phyloP scores from a whole-genome alignment of 2,113 vertebrate species.

The Eretmochelys imbricata region DNA sequence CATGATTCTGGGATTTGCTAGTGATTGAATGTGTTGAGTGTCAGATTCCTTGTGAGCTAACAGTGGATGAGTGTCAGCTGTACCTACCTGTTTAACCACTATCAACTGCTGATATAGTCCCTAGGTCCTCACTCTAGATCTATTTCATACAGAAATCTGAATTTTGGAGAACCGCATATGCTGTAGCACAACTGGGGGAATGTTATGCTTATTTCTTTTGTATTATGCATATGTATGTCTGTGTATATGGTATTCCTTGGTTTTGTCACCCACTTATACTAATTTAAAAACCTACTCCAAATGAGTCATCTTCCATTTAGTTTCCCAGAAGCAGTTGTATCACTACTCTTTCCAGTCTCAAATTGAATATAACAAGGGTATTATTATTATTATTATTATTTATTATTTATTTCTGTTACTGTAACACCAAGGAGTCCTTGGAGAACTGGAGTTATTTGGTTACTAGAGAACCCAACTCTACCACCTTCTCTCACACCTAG shows the following conservation, averaged over 20 bases:
- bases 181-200: not conserved
- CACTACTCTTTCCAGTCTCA: not conserved
- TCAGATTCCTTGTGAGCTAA: conserved; percentile 28
- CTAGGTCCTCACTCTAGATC: not conserved
- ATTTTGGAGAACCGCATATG: not conserved
- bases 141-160: conserved; percentile 6
- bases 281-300: conserved; percentile 10
- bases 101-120: not conserved
- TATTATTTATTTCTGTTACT: not conserved
- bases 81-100: conserved; percentile 2
- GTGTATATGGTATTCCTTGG: not conserved
- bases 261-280: not conserved
- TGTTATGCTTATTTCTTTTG: not conserved
- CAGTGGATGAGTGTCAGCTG: conserved; percentile 1
- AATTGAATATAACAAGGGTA: not conserved
- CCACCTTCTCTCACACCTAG: not conserved
- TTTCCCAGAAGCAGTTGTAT: not conserved
- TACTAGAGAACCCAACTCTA: not conserved
- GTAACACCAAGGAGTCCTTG: not conserved
- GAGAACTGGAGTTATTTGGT: not conserved
- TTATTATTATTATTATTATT: not conserved
- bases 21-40: not conserved
- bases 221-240: not conserved
- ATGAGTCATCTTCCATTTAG: not conserved
- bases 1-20: conserved; percentile 33